Evolutionary conservation across 1,140 invertebrate genomes (phyloP), one percentile per base, ranked within the genome.

Genomic region (Vanessa atalanta): DNA sequence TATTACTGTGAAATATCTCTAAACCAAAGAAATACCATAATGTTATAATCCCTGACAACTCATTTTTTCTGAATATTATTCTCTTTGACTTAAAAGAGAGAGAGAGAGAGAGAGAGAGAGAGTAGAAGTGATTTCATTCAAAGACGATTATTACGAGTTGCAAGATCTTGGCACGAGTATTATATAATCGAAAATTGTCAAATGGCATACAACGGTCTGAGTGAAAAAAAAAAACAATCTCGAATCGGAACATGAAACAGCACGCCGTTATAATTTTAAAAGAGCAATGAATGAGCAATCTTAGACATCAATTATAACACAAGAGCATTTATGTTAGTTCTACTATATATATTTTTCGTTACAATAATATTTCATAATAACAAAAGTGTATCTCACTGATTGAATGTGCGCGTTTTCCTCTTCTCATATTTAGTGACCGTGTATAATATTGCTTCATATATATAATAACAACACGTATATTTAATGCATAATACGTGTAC

Each of bases 251-350:
- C 16, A 57, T 11, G n/a, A 15, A n/a, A 16, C 20, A 13, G 13
- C 16, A 26, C 16, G 12, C 20, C 14, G 13, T 16, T 51, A 31
- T 16, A 51, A 11, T 50, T 50, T 13, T 12, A 50, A 31, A 57
- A 57, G 26, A 37, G 23, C 16, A 61, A 26, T 37, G 26, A 31
- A 23, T 61, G 15, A 20, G 20, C 31, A n/a, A 31, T 61, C 26
- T 61, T 61, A 37, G 14, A 47, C 47, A 65, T 65, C 63, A 47
- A 47, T 61, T 61, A 37, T 61, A 31, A 61, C 31, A 61, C 14
- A 37, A 43, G 9, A 60, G 20, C 11, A 61, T 37, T 57, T 57
- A 57, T 3, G 53, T 57, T 26, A 57, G 2, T 57, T n/a, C 20
- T 23, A 57, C 53, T 12, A 23, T n/a, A 20, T 26, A 13, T 43